phyloP scores from a whole-genome alignment of 2,797 vertebrate genomes.

The Pygocentrus nattereri region DNA sequence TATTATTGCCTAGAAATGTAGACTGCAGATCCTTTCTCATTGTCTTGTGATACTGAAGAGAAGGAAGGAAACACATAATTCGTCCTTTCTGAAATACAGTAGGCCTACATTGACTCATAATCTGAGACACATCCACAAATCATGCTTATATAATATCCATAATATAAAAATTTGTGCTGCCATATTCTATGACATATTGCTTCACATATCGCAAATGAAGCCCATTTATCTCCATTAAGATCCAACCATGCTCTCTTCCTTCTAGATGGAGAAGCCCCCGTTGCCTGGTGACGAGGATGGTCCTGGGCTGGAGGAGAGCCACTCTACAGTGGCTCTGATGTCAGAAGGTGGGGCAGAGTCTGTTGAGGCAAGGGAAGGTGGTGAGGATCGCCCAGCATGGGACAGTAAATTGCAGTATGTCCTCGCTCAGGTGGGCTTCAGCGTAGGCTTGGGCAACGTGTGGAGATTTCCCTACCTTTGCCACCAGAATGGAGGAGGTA shows the following conservation, averaged over 20 bases:
- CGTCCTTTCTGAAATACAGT: not conserved
- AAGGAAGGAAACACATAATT: not conserved
- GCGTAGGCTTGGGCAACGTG: conserved; percentile 86
- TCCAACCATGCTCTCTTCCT: not conserved
- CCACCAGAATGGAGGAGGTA: conserved; percentile 89
- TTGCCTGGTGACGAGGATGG: conserved; percentile 66
- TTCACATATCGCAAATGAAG: not conserved
- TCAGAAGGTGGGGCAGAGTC: not conserved
- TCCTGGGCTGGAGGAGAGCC: conserved; percentile 65
- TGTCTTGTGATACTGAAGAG: not conserved
- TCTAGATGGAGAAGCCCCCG: conserved; percentile 75
- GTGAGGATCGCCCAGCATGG: conserved; percentile 77
- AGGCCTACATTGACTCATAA: not conserved
- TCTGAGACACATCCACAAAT: not conserved
- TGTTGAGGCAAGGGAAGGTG: conserved; percentile 29
- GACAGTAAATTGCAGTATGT: conserved; percentile 89
- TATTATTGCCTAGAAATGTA: not conserved
- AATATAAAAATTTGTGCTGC: not conserved
- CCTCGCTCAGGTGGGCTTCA: conserved; percentile 89
- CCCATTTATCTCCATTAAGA: not conserved
- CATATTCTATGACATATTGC: not conserved
- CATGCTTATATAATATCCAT: not conserved
- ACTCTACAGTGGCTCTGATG: conserved; percentile 68
- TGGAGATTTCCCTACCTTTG: conserved; percentile 92
- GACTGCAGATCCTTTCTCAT: not conserved